Percentiles rank a stretch among this genome's conserved stretches.
Conservation (phyloP, 2,888 invertebrate genomes). For the Eupithecia abbreviata region DNA sequence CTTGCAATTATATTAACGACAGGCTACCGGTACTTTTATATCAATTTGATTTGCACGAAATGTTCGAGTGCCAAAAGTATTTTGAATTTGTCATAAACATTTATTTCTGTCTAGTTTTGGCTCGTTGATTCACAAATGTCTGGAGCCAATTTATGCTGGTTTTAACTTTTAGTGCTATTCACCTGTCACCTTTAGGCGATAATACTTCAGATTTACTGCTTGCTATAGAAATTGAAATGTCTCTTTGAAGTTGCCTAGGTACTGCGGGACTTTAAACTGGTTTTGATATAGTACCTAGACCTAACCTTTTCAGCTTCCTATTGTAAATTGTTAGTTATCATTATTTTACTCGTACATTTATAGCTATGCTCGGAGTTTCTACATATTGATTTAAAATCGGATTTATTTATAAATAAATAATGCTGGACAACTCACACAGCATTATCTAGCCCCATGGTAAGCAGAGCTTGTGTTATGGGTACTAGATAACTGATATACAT, state of each 20-base stretch:
- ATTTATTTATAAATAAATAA: too few species aligned
- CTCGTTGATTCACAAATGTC: slow-evolving; percentile 28
- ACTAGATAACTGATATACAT: too few species aligned
- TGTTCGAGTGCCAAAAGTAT: slow-evolving; percentile 27
- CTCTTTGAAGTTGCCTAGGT: background rate
- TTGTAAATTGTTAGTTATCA: background rate
- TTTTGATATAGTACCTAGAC: background rate
- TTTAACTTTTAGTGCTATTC: slow-evolving; percentile 19
- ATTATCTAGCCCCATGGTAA: too few species aligned
- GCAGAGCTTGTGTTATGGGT: too few species aligned
- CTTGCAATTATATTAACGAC: background rate
- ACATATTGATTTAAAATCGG: too few species aligned
- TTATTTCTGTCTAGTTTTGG: slow-evolving; percentile 30
- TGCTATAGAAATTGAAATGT: background rate
- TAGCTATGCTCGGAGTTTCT: too few species aligned
- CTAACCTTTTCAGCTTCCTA: background rate
- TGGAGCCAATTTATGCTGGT: slow-evolving; percentile 18
- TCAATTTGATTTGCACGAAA: slow-evolving; percentile 26
- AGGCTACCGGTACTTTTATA: slow-evolving; percentile 20
- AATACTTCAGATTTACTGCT: background rate
- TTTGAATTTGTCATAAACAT: slow-evolving; percentile 28
- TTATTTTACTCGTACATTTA: background rate
- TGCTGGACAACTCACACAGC: too few species aligned
- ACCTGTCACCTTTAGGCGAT: slow-evolving; percentile 8
- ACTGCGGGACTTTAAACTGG: background rate